phyloP scores from a whole-genome alignment of 2,888 invertebrate species.

The Drosophila nr. fundita region DNA sequence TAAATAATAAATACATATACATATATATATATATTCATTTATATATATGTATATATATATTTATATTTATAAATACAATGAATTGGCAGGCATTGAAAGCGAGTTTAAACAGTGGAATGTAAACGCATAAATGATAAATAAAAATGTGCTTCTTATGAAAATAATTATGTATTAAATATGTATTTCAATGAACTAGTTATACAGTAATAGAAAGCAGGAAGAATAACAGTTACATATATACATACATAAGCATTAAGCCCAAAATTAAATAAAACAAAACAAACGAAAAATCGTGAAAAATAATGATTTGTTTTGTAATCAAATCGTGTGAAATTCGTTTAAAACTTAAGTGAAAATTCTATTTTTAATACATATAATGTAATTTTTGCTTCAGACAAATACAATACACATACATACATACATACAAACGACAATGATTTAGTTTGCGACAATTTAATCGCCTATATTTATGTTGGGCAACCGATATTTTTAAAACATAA shows the following conservation, averaged over 20 bases:
- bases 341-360: conserved; percentile 47
- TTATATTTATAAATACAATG: conserved; percentile 15
- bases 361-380: conserved; percentile 53
- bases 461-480: conserved; percentile 33
- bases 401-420: conserved; percentile 26
- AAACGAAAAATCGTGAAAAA: conserved; percentile 18
- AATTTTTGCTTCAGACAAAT: conserved; percentile 55
- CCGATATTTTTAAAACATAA: conserved; percentile 26
- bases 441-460: conserved; percentile 29
- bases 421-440: conserved; percentile 15
- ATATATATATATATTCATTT: conserved; percentile 8
- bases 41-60: conserved; percentile 4
- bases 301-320: conserved; percentile 53
- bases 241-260: conserved; percentile 51
- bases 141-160: conserved; percentile 77
- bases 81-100: conserved; percentile 52
- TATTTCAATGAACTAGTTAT: conserved; percentile 76
- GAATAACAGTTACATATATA: conserved; percentile 52
- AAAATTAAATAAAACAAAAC: conserved; percentile 18
- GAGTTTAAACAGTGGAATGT: conserved; percentile 64
- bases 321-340: conserved; percentile 53
- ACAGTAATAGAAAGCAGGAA: conserved; percentile 44
- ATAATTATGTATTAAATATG: conserved; percentile 63
- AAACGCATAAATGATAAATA: conserved; percentile 67
- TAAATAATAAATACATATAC: conserved; percentile 15